Percentiles rank a stretch among this genome's conserved stretches.
phyloP scores from a whole-genome alignment of 2,888 invertebrate genomes.

The Ornithoptera priamus region DNA sequence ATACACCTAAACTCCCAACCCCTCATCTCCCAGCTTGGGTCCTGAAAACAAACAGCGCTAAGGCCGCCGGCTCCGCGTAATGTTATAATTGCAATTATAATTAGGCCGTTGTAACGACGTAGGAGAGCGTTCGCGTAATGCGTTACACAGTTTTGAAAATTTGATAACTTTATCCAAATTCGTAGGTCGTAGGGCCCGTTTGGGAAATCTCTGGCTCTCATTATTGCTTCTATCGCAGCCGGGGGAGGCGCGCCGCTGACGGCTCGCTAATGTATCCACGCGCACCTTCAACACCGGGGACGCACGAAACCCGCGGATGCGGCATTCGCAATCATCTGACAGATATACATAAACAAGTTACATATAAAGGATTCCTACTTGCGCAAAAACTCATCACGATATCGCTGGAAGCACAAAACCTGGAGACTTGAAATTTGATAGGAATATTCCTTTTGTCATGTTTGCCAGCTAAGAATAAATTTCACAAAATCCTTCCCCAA shows the following conservation, averaged over 20 bases:
- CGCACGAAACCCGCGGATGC: conserved; percentile 34
- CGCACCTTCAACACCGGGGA: conserved; percentile 52
- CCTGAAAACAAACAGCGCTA: too few species aligned
- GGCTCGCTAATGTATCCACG: conserved; percentile 65
- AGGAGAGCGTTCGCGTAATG: conserved; percentile 53
- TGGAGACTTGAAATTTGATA: too few species aligned
- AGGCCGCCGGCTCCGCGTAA: conserved; percentile 17
- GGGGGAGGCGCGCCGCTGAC: conserved; percentile 57
- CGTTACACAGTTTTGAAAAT: conserved; percentile 77
- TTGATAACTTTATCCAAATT: conserved; percentile 79
- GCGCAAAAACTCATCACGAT: too few species aligned
- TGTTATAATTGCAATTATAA: conserved; percentile 69
- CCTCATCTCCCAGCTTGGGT: conserved; percentile 1
- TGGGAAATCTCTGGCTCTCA: conserved; percentile 73
- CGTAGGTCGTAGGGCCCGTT: conserved; percentile 72
- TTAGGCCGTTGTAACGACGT: conserved; percentile 53
- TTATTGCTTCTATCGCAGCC: conserved; percentile 68
- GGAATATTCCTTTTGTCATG: too few species aligned
- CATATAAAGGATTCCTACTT: too few species aligned
- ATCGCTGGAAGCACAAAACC: too few species aligned
- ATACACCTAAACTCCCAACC: not conserved
- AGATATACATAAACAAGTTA: too few species aligned
- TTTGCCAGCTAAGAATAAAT: too few species aligned
- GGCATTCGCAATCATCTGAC: not conserved
- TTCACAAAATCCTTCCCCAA: too few species aligned